A percentile compares a stretch with the other conserved stretches of the same genome.
Conservation (phyloP, 2,797 vertebrate species). For the Molossus alvarezi region DNA sequence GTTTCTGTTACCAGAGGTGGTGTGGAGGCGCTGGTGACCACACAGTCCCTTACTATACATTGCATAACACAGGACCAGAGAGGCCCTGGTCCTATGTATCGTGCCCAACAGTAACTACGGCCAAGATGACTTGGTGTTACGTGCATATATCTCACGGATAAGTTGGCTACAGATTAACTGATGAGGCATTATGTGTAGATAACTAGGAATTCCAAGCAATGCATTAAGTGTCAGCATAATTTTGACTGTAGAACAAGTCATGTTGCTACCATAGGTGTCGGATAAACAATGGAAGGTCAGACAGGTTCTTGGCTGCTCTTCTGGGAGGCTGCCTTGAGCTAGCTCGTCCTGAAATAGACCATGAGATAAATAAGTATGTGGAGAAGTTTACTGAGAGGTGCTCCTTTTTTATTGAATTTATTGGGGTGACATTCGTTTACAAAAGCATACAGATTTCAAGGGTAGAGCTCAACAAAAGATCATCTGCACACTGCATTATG, state of each 20-base stretch:
- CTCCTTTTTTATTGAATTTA: not conserved
- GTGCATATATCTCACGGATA: not conserved
- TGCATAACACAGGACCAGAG: slow-evolving; percentile 71
- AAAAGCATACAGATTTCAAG: too few relatives aligned
- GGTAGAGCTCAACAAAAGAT: too few relatives aligned
- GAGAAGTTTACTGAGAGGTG: not conserved
- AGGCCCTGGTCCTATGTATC: slow-evolving; percentile 31
- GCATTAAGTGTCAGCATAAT: not conserved
- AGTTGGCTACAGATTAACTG: not conserved
- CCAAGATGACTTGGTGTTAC: slow-evolving; percentile 2
- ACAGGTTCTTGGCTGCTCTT: not conserved
- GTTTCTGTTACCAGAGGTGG: slow-evolving; percentile 85
- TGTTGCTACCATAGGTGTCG: not conserved
- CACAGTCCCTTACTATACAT: slow-evolving; percentile 77
- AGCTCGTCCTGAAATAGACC: not conserved
- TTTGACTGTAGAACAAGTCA: not conserved
- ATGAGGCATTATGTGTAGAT: not conserved
- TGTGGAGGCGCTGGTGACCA: slow-evolving; percentile 78
- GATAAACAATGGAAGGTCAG: not conserved
- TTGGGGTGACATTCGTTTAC: too few relatives aligned
- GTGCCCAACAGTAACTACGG: not conserved
- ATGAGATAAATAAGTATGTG: not conserved
- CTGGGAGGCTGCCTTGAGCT: not conserved
- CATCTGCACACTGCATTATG: too few relatives aligned
- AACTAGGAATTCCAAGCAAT: not conserved